phyloP scores from a whole-genome alignment of 2,888 invertebrate species.

The Latheticus oryzae region DNA sequence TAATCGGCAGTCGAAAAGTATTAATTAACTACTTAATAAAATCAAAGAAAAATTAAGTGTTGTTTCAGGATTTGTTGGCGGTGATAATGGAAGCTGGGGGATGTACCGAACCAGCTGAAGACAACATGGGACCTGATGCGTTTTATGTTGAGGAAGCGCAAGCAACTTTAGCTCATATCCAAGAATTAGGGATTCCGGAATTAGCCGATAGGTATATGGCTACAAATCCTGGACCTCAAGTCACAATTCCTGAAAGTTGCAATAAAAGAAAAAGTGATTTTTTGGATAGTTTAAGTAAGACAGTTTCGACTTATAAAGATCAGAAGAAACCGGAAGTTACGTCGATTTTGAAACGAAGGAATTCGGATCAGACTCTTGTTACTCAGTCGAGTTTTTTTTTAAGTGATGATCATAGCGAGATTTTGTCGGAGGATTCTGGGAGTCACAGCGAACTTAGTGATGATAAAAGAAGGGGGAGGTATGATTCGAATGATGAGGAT shows the following conservation, averaged over 20 bases:
- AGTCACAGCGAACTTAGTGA: slow-evolving; percentile 76
- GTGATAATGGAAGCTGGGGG: slow-evolving; percentile 83
- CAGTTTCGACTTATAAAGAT: slow-evolving; percentile 33
- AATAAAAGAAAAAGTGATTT: slow-evolving; percentile 58
- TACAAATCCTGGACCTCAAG: slow-evolving; percentile 75
- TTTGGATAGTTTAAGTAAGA: slow-evolving; percentile 52
- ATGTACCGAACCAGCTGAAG: slow-evolving; percentile 75
- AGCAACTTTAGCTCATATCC: slow-evolving; percentile 82
- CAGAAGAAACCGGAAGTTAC: slow-evolving; percentile 61
- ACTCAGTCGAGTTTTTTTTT: slow-evolving; percentile 64
- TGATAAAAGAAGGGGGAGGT: slow-evolving; percentile 71
- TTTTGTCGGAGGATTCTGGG: slow-evolving; percentile 78
- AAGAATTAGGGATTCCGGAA: slow-evolving; percentile 80
- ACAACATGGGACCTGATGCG: slow-evolving; percentile 77
- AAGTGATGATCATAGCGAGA: slow-evolving; percentile 69
- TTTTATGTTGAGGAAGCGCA: slow-evolving; percentile 93
- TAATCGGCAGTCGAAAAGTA: slow-evolving; percentile 77
- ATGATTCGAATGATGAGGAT: slow-evolving; percentile 77
- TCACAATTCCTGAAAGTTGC: slow-evolving; percentile 56
- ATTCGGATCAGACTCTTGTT: slow-evolving; percentile 66
- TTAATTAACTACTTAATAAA: neutral
- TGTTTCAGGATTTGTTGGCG: slow-evolving; percentile 71
- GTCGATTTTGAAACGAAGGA: slow-evolving; percentile 71
- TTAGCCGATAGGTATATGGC: slow-evolving; percentile 76
- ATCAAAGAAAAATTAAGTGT: slow-evolving; percentile 2